Evolutionary conservation across 2,888 invertebrate genomes (phyloP), one percentile per base, ranked within the genome.

Genomic region (Alloplasta piceator): DNA sequence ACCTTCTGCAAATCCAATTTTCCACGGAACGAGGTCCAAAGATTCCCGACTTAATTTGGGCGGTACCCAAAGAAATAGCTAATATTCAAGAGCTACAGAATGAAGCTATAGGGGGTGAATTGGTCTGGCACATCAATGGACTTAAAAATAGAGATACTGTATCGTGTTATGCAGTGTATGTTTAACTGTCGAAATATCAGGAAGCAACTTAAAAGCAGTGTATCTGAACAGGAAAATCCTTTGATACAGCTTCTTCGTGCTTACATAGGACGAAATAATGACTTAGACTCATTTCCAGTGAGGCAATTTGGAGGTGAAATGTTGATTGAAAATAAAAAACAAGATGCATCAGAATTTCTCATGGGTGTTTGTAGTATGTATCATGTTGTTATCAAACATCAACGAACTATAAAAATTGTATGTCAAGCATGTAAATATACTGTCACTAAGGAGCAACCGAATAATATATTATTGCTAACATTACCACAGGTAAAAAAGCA

Each of bases 321-420:
- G 16, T 73, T 74, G 16, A 52, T 64, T 7, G 38, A 26, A 26
- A 26, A 26, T 26, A 26, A 26, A 26, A 1, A 26, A 26, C 26
- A 26, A 26, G 26, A 26, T 71, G 68, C 71, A 26, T n/a, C 64
- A 6, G 56, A 78, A 64, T 78, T 78, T 79, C 26, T 60, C 41
- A 68, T 12, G 6, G 43, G 58, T 26, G 12, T 73, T 58, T 50
- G 71, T 9, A 50, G 1, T n/a, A 58, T 41, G 50, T 73, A n/a
- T 38, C 16, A 61, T 50, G 14, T 16, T 9, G 36, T 63, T 16
- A 58, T 55, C 12, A 36, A 41, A 38, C 64, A 55, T 9, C 64
- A 66, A 52, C 6, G 38, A 36, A 55, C 46, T 43, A 38, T 56
- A 9, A 39, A 48, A 52, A 14, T 38, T 41, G 5, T 26, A 39